These are phyloP conservation scores for Suncus etruscus DNA, from an alignment of 2,113 vertebrate species.

Conservation along the genomic window DNA sequence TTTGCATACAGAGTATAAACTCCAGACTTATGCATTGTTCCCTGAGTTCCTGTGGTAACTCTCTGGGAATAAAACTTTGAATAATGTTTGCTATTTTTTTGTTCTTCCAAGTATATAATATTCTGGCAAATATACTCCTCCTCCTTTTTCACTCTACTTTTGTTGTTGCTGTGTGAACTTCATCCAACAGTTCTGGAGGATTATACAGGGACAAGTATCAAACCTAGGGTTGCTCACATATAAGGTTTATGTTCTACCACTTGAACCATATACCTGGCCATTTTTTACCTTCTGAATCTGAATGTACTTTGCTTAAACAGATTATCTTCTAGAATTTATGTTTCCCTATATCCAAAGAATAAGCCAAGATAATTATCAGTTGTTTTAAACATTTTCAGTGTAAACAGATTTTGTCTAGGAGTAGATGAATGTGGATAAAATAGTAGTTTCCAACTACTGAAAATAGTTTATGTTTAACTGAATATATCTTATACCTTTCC, in stretches of 20 bases:
- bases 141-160: not conserved
- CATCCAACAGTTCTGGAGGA: too few relatives aligned
- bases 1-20: too few relatives aligned
- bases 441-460: not conserved
- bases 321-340: conserved; percentile 3
- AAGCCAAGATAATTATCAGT: conserved; percentile 23
- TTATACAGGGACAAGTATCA: too few relatives aligned
- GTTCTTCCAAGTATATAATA: not conserved
- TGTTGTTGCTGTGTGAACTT: too few relatives aligned
- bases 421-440: not conserved
- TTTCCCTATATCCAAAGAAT: not conserved
- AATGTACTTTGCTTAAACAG: not conserved
- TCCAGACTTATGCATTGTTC: too few relatives aligned
- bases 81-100: not conserved
- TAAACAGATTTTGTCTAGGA: not conserved
- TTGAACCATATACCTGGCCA: not conserved
- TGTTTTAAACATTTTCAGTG: conserved; percentile 1
- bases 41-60: too few relatives aligned
- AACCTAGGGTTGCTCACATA: too few relatives aligned
- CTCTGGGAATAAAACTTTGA: too few relatives aligned
- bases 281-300: conserved; percentile 21
- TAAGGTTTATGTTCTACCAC: too few relatives aligned
- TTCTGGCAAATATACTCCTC: conserved; percentile 25
- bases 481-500: not conserved
- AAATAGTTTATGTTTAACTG: not conserved